Conservation (phyloP, 2,113 vertebrate genomes). For the Myotis davidii region DNA sequence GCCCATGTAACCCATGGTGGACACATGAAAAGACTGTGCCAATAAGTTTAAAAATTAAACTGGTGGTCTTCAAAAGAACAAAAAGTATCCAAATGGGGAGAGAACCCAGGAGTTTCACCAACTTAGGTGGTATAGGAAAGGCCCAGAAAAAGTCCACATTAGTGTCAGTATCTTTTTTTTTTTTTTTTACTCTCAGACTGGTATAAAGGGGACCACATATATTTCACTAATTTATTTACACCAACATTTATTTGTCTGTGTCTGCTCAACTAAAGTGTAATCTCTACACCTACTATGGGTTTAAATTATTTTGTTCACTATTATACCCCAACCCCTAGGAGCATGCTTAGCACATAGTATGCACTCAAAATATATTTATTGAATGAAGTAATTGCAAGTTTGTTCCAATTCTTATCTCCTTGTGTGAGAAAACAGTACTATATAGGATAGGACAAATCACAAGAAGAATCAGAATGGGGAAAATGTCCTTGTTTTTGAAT, state of each 20-base stretch:
- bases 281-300: background rate
- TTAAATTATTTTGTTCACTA: background rate
- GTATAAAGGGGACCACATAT: background rate
- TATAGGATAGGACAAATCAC: background rate
- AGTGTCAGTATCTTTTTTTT: background rate
- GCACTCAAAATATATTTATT: background rate
- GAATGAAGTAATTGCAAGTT: background rate
- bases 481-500: conserved; percentile 21
- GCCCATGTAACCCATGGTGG: background rate
- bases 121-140: background rate
- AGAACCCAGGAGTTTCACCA: background rate
- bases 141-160: background rate
- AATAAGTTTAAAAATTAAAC: conserved; percentile 14
- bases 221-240: conserved; percentile 2
- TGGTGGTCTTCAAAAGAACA: background rate
- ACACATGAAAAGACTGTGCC: background rate
- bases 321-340: background rate
- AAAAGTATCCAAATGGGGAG: background rate
- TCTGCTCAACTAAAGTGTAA: background rate
- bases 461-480: conserved; percentile 25
- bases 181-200: background rate
- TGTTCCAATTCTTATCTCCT: background rate
- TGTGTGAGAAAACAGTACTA: background rate
- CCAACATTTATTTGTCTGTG: background rate
- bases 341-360: background rate